Evolutionary conservation across 2,797 vertebrate species (phyloP).

Genomic region (Anguilla obscura): DNA sequence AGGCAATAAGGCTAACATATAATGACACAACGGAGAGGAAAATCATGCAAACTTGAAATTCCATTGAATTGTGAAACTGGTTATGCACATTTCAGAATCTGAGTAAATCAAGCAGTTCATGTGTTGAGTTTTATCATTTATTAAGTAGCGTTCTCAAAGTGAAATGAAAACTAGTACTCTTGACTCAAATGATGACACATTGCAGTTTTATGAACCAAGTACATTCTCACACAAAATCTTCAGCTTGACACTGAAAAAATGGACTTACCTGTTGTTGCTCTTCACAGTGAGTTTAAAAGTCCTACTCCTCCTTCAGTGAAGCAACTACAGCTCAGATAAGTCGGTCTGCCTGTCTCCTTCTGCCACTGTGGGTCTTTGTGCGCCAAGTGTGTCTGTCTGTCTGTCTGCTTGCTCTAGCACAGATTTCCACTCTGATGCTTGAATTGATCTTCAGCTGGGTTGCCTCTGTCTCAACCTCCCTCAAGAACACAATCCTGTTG

Average conservation of each 20-base stretch:
- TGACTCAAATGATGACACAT: background rate
- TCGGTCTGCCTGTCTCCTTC: background rate
- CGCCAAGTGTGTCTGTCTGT: background rate
- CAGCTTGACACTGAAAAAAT: background rate
- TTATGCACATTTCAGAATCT: background rate
- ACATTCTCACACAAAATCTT: background rate
- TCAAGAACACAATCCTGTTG: background rate
- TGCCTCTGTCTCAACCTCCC: background rate
- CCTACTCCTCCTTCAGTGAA: background rate
- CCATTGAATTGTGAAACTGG: background rate
- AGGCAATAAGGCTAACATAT: background rate
- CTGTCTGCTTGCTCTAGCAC: background rate
- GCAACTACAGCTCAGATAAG: background rate
- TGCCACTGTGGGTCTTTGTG: conserved; percentile 1
- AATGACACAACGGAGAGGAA: background rate
- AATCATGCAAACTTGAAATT: background rate
- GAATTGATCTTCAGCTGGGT: background rate
- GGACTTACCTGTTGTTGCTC: conserved; percentile 11
- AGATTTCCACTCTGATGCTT: background rate
- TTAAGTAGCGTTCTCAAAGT: background rate
- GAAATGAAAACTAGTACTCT: background rate
- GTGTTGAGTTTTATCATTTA: background rate
- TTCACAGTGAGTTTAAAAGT: background rate
- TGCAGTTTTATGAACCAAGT: background rate
- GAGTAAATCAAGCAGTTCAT: background rate